These are phyloP conservation scores for Phymanthus crucifer DNA, from an alignment of 92 coral and sea anemone genomes.

Conservation along the genomic window DNA sequence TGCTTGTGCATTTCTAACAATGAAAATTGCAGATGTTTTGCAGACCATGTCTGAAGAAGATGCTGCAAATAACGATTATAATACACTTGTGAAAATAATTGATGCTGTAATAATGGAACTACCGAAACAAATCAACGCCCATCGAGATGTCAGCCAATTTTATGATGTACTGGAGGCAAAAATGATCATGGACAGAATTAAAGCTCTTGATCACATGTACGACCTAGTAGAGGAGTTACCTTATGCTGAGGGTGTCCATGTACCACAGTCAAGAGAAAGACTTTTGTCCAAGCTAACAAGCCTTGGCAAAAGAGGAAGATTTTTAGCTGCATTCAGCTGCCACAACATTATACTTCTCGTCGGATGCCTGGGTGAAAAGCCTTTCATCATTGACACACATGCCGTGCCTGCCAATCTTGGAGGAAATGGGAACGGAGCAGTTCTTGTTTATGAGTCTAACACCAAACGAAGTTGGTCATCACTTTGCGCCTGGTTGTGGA, in stretches of 20 bases:
- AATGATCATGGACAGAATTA: neutral
- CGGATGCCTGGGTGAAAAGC: constrained; percentile 1
- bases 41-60: neutral
- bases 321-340: constrained; percentile 11
- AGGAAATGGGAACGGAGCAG: constrained; percentile 6
- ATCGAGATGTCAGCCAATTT: constrained; percentile 3
- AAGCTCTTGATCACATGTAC: neutral
- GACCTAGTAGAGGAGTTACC: neutral
- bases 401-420: neutral
- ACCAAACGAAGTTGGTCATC: neutral
- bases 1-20: constrained; percentile 37
- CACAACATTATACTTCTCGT: neutral
- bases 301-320: neutral
- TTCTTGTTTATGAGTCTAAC: neutral
- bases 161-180: neutral
- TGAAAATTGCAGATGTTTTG: constrained; percentile 8
- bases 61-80: neutral
- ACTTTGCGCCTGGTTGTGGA: constrained; percentile 11
- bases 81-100: neutral
- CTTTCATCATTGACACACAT: constrained; percentile 3
- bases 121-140: neutral
- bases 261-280: neutral
- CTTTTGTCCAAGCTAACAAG: neutral
- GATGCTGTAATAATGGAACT: neutral
- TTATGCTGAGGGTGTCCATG: neutral